phyloP scores from a whole-genome alignment of 2,888 invertebrate genomes.

The Microplitis deprimator region DNA sequence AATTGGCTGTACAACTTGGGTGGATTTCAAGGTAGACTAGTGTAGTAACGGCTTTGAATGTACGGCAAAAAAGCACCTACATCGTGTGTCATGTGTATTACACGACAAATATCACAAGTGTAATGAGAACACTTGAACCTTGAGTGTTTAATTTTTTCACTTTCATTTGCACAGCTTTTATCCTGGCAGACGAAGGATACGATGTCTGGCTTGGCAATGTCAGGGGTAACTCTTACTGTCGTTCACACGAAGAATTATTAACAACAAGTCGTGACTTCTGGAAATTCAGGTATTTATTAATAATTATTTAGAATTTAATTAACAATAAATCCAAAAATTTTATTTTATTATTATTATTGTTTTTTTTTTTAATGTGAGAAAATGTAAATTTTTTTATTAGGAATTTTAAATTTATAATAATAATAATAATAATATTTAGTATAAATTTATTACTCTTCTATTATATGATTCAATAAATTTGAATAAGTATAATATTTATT shows the following conservation, averaged over 20 bases:
- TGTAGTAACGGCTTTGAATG: not conserved
- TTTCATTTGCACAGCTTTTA: constrained; percentile 69
- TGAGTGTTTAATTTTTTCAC: constrained; percentile 20
- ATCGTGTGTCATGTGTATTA: not conserved
- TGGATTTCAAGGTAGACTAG: not conserved
- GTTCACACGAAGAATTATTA: constrained; percentile 37
- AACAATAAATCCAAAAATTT: too few relatives aligned
- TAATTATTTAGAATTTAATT: not conserved
- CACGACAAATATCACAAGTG: not conserved
- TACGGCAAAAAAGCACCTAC: not conserved
- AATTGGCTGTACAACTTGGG: not conserved
- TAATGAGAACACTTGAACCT: constrained; percentile 24
- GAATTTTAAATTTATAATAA: not conserved
- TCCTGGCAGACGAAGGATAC: constrained; percentile 75
- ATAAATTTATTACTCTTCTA: not conserved
- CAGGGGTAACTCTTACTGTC: constrained; percentile 42
- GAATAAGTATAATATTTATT: not conserved
- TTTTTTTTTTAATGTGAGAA: too few relatives aligned
- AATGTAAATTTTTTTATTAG: too few relatives aligned
- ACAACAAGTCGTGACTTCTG: constrained; percentile 35
- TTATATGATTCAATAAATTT: not conserved
- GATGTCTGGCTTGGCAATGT: constrained; percentile 76
- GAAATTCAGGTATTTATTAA: constrained; percentile 37
- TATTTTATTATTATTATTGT: too few relatives aligned
- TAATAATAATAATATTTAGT: not conserved